Conservation (phyloP, 1,140 invertebrate species). For the Drosophila sulfurigaster region DNA sequence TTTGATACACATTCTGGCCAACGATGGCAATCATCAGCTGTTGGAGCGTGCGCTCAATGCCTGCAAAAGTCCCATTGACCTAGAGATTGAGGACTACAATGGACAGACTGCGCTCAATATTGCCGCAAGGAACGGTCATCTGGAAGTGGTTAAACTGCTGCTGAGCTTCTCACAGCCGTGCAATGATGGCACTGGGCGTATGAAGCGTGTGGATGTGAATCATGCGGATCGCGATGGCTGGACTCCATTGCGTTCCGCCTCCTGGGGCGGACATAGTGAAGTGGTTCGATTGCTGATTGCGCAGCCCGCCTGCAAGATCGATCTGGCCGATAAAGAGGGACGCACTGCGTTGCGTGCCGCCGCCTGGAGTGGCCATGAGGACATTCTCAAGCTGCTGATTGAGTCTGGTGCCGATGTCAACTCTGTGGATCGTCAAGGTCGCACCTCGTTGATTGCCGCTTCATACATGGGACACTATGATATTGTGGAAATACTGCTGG, state of each 20-base stretch:
- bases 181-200: slow-evolving; percentile 85
- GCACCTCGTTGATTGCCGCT: slow-evolving; percentile 95
- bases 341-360: slow-evolving; percentile 91
- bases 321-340: slow-evolving; percentile 90
- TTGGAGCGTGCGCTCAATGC: slow-evolving; percentile 88
- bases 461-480: slow-evolving; percentile 97
- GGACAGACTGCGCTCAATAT: slow-evolving; percentile 94
- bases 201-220: slow-evolving; percentile 90
- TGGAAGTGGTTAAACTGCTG: slow-evolving; percentile 89
- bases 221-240: slow-evolving; percentile 95
- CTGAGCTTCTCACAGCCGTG: slow-evolving; percentile 80
- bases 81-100: slow-evolving; percentile 89
- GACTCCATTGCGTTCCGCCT: slow-evolving; percentile 94
- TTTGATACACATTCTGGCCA: slow-evolving; percentile 90
- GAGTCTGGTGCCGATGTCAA: slow-evolving; percentile 90
- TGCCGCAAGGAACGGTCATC: slow-evolving; percentile 92
- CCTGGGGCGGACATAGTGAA: slow-evolving; percentile 97
- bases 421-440: slow-evolving; percentile 93
- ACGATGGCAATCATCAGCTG: slow-evolving; percentile 89
- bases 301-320: slow-evolving; percentile 90
- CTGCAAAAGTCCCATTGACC: slow-evolving; percentile 86
- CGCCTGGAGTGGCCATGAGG: slow-evolving; percentile 93
- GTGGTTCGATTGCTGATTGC: slow-evolving; percentile 93
- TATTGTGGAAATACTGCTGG: slow-evolving; percentile 94
- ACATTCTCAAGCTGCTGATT: slow-evolving; percentile 91